phyloP scores from a whole-genome alignment of 2,797 vertebrate species.

The Eurystomus glaucurus region DNA sequence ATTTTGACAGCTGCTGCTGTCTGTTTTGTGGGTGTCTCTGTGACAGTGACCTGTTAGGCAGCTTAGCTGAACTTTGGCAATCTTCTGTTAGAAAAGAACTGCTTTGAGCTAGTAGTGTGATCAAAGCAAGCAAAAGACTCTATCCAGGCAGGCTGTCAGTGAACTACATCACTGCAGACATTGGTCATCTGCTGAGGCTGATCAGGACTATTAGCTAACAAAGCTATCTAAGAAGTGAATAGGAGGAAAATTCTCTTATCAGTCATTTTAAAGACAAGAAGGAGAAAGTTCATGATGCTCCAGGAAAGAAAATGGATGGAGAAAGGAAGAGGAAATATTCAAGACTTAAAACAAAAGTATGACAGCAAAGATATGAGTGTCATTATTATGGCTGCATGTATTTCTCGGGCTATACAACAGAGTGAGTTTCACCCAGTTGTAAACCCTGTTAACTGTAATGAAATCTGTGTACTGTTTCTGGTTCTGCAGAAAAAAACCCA shows the following conservation, averaged over 20 bases:
- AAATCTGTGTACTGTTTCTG: not conserved
- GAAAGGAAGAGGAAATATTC: not conserved
- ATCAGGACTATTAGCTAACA: not conserved
- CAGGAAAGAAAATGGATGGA: not conserved
- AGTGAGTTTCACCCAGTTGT: not conserved
- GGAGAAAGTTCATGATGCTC: not conserved
- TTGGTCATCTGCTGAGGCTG: not conserved
- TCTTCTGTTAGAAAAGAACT: not conserved
- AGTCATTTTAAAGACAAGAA: not conserved
- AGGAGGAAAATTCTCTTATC: not conserved
- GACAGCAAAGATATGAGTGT: not conserved
- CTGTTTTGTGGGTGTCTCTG: no score
- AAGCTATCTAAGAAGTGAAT: not conserved
- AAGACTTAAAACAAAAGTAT: not conserved
- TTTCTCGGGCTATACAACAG: not conserved
- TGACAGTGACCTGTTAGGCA: not conserved
- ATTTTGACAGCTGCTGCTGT: no score
- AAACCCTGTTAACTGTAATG: not conserved
- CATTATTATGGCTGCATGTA: rapidly evolving
- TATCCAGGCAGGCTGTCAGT: not conserved
- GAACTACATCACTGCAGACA: rapidly evolving
- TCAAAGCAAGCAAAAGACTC: not conserved
- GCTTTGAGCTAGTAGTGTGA: not conserved
- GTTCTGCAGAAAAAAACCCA: not conserved
- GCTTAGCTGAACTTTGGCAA: not conserved